Percentiles rank a stretch among this genome's conserved stretches.
Evolutionary conservation across 1,140 invertebrate genomes (phyloP).

Genomic region (Eufriesea mexicana): DNA sequence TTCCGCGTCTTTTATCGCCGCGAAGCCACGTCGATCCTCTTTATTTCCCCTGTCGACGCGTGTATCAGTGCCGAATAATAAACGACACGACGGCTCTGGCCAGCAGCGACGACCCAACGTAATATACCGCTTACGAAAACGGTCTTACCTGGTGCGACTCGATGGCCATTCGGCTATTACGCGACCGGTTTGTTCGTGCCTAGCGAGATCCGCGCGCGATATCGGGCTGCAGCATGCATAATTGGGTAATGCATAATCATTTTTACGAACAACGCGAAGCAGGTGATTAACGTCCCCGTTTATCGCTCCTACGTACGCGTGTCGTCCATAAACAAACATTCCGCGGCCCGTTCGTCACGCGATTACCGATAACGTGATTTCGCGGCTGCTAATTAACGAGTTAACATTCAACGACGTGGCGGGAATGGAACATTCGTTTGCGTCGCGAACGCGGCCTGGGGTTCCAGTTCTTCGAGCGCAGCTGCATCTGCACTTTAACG

Average conservation of each 20-base stretch:
- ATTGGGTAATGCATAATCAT: constrained; percentile 22
- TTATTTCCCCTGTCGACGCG: not conserved
- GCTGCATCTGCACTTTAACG: not conserved
- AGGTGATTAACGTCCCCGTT: not conserved
- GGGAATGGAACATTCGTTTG: not conserved
- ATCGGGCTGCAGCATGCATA: not conserved
- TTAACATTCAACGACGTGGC: not conserved
- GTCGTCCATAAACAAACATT: constrained; percentile 10
- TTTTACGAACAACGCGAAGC: constrained; percentile 18
- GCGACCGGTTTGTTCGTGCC: not conserved
- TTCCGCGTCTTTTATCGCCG: not conserved
- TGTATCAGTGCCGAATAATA: too few relatives aligned
- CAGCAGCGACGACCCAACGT: not conserved
- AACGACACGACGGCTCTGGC: not conserved
- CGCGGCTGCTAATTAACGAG: constrained; percentile 33
- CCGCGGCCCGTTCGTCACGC: not conserved
- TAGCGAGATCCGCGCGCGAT: constrained; percentile 5
- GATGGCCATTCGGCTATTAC: not conserved
- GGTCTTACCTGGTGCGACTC: not conserved
- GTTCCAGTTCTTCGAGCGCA: not conserved
- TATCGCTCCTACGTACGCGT: not conserved
- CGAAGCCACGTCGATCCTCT: not conserved
- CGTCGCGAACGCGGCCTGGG: not conserved
- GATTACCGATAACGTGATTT: constrained; percentile 36
- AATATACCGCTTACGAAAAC: not conserved